Percentiles rank a stretch among this genome's conserved stretches.
phyloP scores from a whole-genome alignment of 2,888 invertebrate species.

The Theristus sp. region DNA sequence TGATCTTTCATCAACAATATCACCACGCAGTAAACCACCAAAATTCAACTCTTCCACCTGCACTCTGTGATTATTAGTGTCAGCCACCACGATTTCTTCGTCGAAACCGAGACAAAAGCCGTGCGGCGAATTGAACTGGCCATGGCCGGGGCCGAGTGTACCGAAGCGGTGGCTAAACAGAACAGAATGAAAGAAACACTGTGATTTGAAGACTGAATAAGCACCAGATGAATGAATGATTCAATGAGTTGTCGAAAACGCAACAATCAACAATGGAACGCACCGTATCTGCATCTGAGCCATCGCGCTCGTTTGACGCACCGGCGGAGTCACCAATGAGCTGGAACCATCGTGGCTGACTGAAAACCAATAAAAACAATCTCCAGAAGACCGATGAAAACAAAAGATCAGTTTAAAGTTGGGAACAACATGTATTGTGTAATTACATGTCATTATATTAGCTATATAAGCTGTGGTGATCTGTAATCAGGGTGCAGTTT shows the following conservation, averaged over 20 bases:
- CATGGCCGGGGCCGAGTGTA: conserved; percentile 67
- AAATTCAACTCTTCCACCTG: conserved; percentile 39
- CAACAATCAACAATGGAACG: neutral
- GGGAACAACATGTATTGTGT: too few species aligned
- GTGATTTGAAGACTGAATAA: neutral
- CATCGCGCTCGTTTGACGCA: neutral
- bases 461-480: too few species aligned
- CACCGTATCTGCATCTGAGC: neutral
- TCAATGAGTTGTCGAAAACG: neutral
- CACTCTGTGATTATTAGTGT: conserved; percentile 88
- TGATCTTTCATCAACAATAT: too few species aligned
- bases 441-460: too few species aligned
- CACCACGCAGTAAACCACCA: too few species aligned
- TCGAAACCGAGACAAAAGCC: conserved; percentile 85
- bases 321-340: neutral
- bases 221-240: neutral
- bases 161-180: conserved; percentile 61
- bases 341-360: too few species aligned
- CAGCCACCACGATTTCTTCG: conserved; percentile 64
- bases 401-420: too few species aligned
- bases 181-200: neutral
- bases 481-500: too few species aligned
- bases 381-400: too few species aligned
- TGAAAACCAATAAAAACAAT: too few species aligned
- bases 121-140: conserved; percentile 89